A percentile compares a stretch with the other conserved stretches of the same genome.
phyloP scores from a whole-genome alignment of 2,888 invertebrate species.

The Ochropacha duplaris region DNA sequence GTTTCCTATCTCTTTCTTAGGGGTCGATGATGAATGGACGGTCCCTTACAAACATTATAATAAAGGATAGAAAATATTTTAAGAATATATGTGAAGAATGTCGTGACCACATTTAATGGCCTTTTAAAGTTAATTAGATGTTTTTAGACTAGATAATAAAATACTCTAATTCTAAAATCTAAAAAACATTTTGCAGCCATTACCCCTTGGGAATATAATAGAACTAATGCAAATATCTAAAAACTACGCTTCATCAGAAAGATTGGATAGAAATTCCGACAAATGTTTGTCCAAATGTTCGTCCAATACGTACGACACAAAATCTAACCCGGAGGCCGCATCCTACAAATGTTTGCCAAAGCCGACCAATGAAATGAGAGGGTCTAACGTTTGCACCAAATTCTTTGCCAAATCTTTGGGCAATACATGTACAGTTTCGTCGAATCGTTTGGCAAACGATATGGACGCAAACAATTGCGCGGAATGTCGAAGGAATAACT shows the following conservation, averaged over 20 bases:
- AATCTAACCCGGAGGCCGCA: slow-evolving; percentile 12
- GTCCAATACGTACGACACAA: slow-evolving; percentile 20
- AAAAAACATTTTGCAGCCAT: slow-evolving; percentile 30
- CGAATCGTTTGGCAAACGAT: slow-evolving; percentile 21
- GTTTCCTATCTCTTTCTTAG: too few relatives aligned
- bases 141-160: too few relatives aligned
- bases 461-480: slow-evolving; percentile 39
- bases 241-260: slow-evolving; percentile 33
- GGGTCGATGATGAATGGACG: too few relatives aligned
- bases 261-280: slow-evolving; percentile 28
- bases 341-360: slow-evolving; percentile 7
- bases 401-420: slow-evolving; percentile 2
- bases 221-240: slow-evolving; percentile 51
- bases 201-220: slow-evolving; percentile 42
- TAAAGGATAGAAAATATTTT: too few relatives aligned
- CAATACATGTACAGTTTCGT: slow-evolving; percentile 11
- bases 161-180: neutral
- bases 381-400: neutral
- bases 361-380: neutral
- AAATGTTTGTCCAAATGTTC: slow-evolving; percentile 30
- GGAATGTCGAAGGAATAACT: slow-evolving; percentile 49
- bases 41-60: too few relatives aligned
- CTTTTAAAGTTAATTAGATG: too few relatives aligned
- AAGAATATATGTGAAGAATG: too few relatives aligned
- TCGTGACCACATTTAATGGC: too few relatives aligned